Evolutionary conservation across 1,140 invertebrate species (phyloP).

Genomic region (Aphidius ervi): DNA sequence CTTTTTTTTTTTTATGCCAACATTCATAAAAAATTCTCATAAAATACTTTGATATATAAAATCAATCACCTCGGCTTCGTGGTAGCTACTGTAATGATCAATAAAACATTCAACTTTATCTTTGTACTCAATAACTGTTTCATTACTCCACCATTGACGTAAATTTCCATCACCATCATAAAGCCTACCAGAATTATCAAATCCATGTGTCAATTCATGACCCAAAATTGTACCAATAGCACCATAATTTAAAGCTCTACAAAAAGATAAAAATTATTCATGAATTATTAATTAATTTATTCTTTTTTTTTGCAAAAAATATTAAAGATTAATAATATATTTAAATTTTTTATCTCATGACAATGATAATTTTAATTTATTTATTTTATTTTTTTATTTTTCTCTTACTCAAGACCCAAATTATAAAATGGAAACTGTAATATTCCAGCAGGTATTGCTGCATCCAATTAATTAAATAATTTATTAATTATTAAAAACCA

Average conservation of each 20-base stretch:
- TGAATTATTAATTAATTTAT: background rate
- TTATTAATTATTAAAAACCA: background rate
- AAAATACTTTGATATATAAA: background rate
- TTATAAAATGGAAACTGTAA: constrained; percentile 67
- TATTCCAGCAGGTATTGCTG: constrained; percentile 72
- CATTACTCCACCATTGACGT: constrained; percentile 81
- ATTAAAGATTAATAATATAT: background rate
- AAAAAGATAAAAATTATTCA: constrained; percentile 26
- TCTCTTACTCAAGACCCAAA: constrained; percentile 47
- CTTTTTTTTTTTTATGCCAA: background rate
- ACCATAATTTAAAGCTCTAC: constrained; percentile 77
- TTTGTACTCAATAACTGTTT: constrained; percentile 64
- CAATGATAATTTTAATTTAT: background rate
- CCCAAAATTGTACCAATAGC: constrained; percentile 75
- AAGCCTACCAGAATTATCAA: constrained; percentile 73
- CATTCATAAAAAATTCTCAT: background rate
- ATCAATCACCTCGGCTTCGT: constrained; percentile 41
- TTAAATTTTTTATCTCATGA: background rate
- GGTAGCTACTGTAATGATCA: constrained; percentile 80
- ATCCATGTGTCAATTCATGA: constrained; percentile 83
- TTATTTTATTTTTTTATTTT: background rate
- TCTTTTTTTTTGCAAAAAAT: too few relatives aligned
- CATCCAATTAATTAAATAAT: constrained; percentile 36
- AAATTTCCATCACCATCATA: constrained; percentile 72
- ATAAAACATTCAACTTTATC: constrained; percentile 81